Base-by-base conservation (phyloP, 2,888 invertebrate species). In the Sarcophaga subvicina region DNA sequence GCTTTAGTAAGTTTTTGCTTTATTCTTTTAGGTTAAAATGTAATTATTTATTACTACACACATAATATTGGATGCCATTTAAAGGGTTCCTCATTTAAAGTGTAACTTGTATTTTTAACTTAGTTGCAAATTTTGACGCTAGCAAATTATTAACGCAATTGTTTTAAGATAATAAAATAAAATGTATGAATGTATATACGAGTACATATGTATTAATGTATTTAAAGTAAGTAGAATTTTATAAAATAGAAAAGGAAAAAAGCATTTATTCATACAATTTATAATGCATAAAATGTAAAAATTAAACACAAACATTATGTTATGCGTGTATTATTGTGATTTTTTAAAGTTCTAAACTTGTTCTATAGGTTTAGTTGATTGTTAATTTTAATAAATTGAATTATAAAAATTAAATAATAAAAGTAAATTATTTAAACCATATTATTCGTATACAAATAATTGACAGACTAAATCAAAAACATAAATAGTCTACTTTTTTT, bases 331-430 rank as follows among this genome's bases (percentile, higher is more conserved):
- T 60, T 69, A 25, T 83, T 80, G 73, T 86, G 78, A 84, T 83
- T 83, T 83, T 54, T 83, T 81, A 81, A 37, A 79, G 76, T 80
- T 86, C 69, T 84, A 76, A 80, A 84, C 80, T 84, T 71, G 20
- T 62, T 70, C n/a, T 17, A 47, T 72, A 84, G 76, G 17, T 60
- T 83, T 62, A 83, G 47, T 59, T 70, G 11, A 64, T 77, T 77
- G 75, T 77, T 80, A 72, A 80, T 78, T 66, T 63, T 70, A 80
- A 75, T 83, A 78, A 83, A 73, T 69, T 63, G 37, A 79, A 67
- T 79, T 62, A 10, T 14, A 14, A 54, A 14, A 54, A 17, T 4
- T 54, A 54, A 54, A 14, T 14, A 54, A 54, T 54, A 14, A 17
- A 54, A 14, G 2, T 54, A 14, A 5, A 54, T 37, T 37, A 37